phyloP scores from a whole-genome alignment of 2,797 vertebrate species.

The Cirrhinus mrigala region DNA sequence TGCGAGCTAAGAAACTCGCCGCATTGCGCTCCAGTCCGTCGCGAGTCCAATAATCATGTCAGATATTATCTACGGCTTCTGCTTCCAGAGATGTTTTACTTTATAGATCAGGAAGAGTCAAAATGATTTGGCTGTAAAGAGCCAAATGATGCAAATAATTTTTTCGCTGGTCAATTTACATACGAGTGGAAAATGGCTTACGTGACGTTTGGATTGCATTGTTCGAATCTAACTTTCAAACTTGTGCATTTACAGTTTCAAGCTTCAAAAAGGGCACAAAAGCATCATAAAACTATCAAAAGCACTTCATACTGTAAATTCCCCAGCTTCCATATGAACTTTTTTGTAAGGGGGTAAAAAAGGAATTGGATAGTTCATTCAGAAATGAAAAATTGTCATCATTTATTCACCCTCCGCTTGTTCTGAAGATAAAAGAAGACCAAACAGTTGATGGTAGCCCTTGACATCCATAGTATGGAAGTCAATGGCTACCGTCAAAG shows the following conservation, averaged over 20 bases:
- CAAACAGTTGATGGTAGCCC: too few species aligned
- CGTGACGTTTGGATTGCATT: not conserved
- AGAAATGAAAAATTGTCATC: not conserved
- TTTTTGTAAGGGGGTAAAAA: not conserved
- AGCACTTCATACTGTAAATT: not conserved
- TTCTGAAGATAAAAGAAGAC: too few species aligned
- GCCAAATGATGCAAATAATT: not conserved
- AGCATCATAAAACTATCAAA: conserved; percentile 3
- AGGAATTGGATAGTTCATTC: not conserved
- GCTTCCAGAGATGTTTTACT: conserved; percentile 25
- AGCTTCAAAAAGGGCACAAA: not conserved
- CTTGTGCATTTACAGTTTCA: not conserved
- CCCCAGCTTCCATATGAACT: too few species aligned
- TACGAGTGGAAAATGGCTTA: conserved; percentile 13
- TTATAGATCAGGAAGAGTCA: conserved; percentile 12
- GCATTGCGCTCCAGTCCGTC: not conserved
- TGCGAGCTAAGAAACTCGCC: not conserved
- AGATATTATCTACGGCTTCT: conserved; percentile 17
- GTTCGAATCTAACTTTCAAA: not conserved
- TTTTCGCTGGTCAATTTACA: not conserved
- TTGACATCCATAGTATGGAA: too few species aligned
- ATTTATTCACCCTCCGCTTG: too few species aligned
- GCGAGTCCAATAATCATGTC: conserved; percentile 12
- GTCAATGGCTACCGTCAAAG: too few species aligned
- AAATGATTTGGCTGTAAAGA: not conserved